Evolutionary conservation across 2,888 invertebrate species (phyloP), one percentile per base, ranked within the genome.

Genomic region (Athrips mouffetella): DNA sequence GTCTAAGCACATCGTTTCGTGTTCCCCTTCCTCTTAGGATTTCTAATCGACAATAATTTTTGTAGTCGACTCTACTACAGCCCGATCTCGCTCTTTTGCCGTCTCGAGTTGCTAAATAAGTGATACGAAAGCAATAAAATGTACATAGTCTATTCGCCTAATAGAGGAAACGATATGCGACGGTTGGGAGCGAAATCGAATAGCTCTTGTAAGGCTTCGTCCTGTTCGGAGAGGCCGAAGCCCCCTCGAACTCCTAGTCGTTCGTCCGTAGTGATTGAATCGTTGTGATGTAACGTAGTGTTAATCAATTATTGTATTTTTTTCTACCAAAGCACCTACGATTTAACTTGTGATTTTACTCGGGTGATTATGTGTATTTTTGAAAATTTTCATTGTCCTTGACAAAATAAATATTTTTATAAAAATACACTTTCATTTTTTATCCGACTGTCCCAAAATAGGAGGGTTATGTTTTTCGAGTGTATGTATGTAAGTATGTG

Each of bases 1-100:
- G 46, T 6, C 44, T 49, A n/a, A 47, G 57, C 37, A 49, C 35
- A 47, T 54, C 55, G 63, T 54, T 57, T 59, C 23, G 33, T 30
- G 20, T 33, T 6, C 35, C 27, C 47, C 23, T 31, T 39, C 47
- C 37, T 48, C 30, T 31, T 47, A 45, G 49, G 48, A 42, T 47
- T 49, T 47, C 51, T 62, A 62, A 60, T 61, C 65, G 82, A 83
- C 82, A 83, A 83, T 83, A 83, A 83, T 81, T 78, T 78, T 76
- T 52, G 73, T 77, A 79, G 73, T 62, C 55, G 58, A 60, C 52
- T 47, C 51, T 40, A 48, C 47, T 51, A 42, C 39, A n/a, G n/a
- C n/a, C 35, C 49, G 44, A 41, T 37, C 48, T 45, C 48, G 31
- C 51, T 39, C 45, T 33, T 18, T 15, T 42, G 21, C 42, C 39